Evolutionary conservation across 2,113 vertebrate genomes (phyloP).

Genomic region (Xenus cinereus): DNA sequence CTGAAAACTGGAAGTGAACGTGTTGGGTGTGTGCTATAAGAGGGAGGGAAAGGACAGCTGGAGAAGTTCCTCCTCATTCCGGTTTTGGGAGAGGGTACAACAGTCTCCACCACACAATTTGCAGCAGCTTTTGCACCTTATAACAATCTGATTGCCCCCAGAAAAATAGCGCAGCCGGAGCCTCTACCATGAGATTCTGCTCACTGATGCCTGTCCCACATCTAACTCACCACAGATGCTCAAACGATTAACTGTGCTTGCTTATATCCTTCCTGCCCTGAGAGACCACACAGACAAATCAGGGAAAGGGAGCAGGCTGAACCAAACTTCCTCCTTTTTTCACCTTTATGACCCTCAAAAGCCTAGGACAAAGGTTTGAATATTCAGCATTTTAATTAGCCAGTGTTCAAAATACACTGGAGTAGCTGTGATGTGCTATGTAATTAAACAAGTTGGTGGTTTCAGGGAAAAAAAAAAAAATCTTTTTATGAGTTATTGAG

Average conservation of each 20-base stretch:
- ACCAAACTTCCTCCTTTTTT: not conserved
- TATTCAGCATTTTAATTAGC: not conserved
- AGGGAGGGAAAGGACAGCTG: not conserved
- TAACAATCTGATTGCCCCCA: not conserved
- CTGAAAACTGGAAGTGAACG: not conserved
- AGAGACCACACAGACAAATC: not conserved
- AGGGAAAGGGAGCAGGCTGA: not conserved
- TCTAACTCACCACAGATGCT: not conserved
- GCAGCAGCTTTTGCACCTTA: not conserved
- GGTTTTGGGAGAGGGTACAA: not conserved
- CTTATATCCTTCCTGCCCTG: not conserved
- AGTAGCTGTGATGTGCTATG: not conserved
- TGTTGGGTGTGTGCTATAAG: not conserved
- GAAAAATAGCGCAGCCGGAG: not conserved
- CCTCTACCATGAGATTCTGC: not conserved
- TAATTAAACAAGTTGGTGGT: not conserved
- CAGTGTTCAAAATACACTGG: not conserved
- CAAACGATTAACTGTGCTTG: not conserved
- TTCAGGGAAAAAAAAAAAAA: not conserved
- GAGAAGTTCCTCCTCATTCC: not conserved
- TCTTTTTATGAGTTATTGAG: not conserved
- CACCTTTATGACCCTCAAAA: not conserved
- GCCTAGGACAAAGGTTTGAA: not conserved
- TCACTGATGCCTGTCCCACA: not conserved
- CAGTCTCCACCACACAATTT: not conserved